phyloP scores from a whole-genome alignment of 2,888 invertebrate genomes.

The Drosophila tanythrix region DNA sequence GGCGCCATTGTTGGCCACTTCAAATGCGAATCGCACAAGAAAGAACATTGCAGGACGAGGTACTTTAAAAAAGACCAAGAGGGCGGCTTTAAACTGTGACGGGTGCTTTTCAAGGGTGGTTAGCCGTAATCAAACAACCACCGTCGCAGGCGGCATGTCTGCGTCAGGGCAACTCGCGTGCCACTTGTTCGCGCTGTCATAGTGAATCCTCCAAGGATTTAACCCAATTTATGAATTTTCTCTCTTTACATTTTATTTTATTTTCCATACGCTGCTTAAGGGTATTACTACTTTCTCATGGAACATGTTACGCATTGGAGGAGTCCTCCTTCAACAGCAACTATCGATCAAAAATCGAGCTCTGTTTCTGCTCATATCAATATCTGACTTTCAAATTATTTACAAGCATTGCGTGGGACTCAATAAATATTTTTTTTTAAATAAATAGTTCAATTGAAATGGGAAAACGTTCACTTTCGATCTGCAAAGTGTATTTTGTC shows the following conservation, averaged over 20 bases:
- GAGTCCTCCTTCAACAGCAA: background rate
- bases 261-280: constrained; percentile 5
- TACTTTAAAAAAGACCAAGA: constrained; percentile 23
- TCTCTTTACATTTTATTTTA: constrained; percentile 20
- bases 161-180: constrained; percentile 60
- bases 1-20: constrained; percentile 72
- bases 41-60: constrained; percentile 11
- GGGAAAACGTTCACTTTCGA: background rate
- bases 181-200: constrained; percentile 81
- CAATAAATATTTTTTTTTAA: background rate
- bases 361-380: background rate
- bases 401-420: background rate
- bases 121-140: constrained; percentile 52
- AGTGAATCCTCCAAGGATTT: constrained; percentile 82
- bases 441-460: background rate
- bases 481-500: background rate
- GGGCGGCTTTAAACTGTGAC: constrained; percentile 50
- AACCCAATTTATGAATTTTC: constrained; percentile 81
- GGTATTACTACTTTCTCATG: background rate
- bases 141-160: constrained; percentile 53
- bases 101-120: constrained; percentile 46
- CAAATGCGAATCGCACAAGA: constrained; percentile 38
- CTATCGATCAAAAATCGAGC: background rate
- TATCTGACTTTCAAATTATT: background rate
- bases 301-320: background rate